These are phyloP conservation scores for Peromyscus attwateri DNA, from an alignment of 2,797 vertebrate genomes.

Conservation along the genomic window DNA sequence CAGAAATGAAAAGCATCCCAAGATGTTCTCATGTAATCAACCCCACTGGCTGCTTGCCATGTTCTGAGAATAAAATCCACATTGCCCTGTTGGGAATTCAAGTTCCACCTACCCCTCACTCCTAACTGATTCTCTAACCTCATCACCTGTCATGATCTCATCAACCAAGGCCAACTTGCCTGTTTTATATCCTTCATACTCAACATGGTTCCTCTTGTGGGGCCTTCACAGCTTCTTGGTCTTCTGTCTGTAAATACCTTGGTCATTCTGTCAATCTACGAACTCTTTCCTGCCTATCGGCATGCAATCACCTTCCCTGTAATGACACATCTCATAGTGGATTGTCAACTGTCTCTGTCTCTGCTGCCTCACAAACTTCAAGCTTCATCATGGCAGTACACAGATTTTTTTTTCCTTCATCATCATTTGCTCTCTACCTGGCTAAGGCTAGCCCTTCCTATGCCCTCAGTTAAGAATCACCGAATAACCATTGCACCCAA, in stretches of 20 bases:
- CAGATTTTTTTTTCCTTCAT: not conserved
- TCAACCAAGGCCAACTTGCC: not conserved
- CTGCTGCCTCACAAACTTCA: not conserved
- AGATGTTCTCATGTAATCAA: not conserved
- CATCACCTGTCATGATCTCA: not conserved
- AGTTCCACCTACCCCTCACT: not conserved
- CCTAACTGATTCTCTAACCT: not conserved
- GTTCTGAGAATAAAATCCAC: not conserved
- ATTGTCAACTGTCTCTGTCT: not conserved
- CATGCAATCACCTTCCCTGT: not conserved
- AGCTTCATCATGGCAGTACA: not conserved
- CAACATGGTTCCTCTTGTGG: not conserved
- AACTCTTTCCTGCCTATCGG: not conserved
- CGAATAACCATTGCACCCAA: not conserved
- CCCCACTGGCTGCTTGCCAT: not conserved
- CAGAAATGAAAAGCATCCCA: not conserved
- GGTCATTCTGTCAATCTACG: not conserved
- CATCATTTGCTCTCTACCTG: not conserved
- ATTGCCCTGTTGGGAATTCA: not conserved
- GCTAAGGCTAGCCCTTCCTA: not conserved
- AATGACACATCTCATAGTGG: not conserved
- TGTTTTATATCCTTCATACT: not conserved
- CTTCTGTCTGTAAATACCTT: not conserved
- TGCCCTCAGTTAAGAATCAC: not conserved
- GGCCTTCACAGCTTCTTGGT: not conserved